A percentile compares a stretch with the other conserved stretches of the same genome.
These are phyloP conservation scores for Euplagia quadripunctaria DNA, from an alignment of 2,888 invertebrate genomes.

Conservation along the genomic window DNA sequence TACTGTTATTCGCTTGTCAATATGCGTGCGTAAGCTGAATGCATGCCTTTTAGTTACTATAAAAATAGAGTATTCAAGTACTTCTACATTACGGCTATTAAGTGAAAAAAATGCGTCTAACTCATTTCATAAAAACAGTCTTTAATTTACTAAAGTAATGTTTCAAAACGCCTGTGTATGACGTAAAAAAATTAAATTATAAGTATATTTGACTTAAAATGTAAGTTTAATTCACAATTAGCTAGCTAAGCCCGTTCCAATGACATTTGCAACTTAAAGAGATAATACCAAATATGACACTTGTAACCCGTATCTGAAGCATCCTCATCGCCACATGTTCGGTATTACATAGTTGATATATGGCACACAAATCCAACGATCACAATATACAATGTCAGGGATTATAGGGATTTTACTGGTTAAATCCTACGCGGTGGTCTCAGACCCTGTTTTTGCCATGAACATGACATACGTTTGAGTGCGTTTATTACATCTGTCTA, in stretches of 20 bases:
- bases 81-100: too few species aligned
- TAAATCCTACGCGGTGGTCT: constrained; percentile 81
- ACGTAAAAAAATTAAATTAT: neutral
- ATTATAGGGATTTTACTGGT: constrained; percentile 79
- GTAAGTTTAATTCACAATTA: neutral
- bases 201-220: neutral
- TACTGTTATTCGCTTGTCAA: too few species aligned
- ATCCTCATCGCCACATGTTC: constrained; percentile 79
- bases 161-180: neutral
- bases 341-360: constrained; percentile 71
- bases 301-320: constrained; percentile 45
- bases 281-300: constrained; percentile 15
- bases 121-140: too few species aligned
- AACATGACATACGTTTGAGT: constrained; percentile 71
- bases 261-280: constrained; percentile 38
- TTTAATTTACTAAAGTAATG: neutral
- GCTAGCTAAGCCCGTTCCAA: constrained; percentile 60
- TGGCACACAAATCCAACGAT: constrained; percentile 79
- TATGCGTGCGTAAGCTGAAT: too few species aligned
- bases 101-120: too few species aligned
- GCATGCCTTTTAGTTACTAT: too few species aligned
- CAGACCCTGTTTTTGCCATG: constrained; percentile 71
- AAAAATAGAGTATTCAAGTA: too few species aligned
- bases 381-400: constrained; percentile 81
- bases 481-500: constrained; percentile 71